Evolutionary conservation across 2,888 invertebrate species (phyloP).

Genomic region (Acanthococcus lagerstroemiae): DNA sequence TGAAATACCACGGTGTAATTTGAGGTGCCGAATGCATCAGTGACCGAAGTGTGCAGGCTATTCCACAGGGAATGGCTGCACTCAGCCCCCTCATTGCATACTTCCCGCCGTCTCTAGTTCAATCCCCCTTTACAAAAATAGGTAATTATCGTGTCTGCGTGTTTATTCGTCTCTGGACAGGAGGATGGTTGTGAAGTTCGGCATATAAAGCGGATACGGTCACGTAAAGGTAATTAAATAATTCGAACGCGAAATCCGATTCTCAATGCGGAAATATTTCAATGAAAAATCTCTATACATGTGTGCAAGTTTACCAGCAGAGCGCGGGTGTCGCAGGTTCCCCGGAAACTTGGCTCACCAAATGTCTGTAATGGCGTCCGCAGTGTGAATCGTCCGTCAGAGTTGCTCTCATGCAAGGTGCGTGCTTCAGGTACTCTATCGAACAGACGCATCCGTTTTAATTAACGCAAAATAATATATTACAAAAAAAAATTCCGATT

Average conservation of each 20-base stretch:
- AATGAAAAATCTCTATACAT: neutral
- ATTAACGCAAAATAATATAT: neutral
- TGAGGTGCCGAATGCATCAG: too few relatives aligned
- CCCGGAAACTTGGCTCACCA: slow-evolving; percentile 50
- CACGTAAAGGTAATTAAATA: too few relatives aligned
- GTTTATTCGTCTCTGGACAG: neutral
- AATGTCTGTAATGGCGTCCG: slow-evolving; percentile 48
- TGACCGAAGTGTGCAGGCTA: too few relatives aligned
- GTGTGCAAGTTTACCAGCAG: slow-evolving; percentile 47
- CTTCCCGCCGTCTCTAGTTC: too few relatives aligned
- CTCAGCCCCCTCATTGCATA: too few relatives aligned
- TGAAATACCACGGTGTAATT: too few relatives aligned
- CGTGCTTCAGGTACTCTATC: slow-evolving; percentile 51
- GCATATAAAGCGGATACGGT: too few relatives aligned
- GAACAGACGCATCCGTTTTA: slow-evolving; percentile 32
- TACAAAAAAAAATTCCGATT: too few relatives aligned
- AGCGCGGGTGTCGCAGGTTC: slow-evolving; percentile 47
- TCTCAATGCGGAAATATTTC: neutral
- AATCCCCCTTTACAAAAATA: too few relatives aligned
- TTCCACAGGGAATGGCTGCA: too few relatives aligned
- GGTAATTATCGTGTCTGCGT: too few relatives aligned
- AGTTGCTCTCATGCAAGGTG: slow-evolving; percentile 51
- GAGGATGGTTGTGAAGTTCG: neutral
- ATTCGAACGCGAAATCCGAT: too few relatives aligned
- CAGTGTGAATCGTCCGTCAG: slow-evolving; percentile 49